Conservation (phyloP, 2,113 vertebrate genomes). For the Lampris incognitus region DNA sequence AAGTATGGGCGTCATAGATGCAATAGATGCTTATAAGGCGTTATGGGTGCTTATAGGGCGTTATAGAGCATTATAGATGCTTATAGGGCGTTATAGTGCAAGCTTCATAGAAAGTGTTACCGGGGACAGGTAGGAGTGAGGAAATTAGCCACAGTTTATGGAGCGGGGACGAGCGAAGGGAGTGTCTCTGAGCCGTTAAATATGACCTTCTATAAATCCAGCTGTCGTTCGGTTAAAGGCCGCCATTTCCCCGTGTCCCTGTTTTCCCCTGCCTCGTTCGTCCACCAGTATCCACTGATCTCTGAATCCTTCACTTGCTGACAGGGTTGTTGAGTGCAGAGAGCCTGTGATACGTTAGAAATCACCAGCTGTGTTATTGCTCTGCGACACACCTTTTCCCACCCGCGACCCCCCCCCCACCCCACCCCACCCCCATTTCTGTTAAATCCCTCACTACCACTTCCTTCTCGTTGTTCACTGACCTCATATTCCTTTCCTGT, state of each 20-base stretch:
- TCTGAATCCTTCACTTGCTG: conserved; percentile 26
- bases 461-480: conserved; percentile 25
- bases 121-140: not conserved
- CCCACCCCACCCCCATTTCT: too few relatives aligned
- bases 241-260: conserved; percentile 31
- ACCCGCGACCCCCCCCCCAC: too few relatives aligned
- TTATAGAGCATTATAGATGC: too few relatives aligned
- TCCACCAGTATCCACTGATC: conserved; percentile 20
- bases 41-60: too few relatives aligned
- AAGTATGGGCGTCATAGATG: too few relatives aligned
- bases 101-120: too few relatives aligned
- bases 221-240: conserved; percentile 30
- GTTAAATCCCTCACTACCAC: not conserved
- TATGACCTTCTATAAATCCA: conserved; percentile 59
- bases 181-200: conserved; percentile 10
- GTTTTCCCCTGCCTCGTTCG: conserved; percentile 11
- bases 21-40: too few relatives aligned
- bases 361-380: too few relatives aligned
- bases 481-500: conserved; percentile 15
- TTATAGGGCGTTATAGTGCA: too few relatives aligned
- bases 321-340: conserved; percentile 43
- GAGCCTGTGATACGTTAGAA: not conserved
- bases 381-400: not conserved
- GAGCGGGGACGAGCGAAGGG: not conserved
- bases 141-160: not conserved